Conservation (phyloP, 2,797 vertebrate genomes). For the Liasis olivaceus region DNA sequence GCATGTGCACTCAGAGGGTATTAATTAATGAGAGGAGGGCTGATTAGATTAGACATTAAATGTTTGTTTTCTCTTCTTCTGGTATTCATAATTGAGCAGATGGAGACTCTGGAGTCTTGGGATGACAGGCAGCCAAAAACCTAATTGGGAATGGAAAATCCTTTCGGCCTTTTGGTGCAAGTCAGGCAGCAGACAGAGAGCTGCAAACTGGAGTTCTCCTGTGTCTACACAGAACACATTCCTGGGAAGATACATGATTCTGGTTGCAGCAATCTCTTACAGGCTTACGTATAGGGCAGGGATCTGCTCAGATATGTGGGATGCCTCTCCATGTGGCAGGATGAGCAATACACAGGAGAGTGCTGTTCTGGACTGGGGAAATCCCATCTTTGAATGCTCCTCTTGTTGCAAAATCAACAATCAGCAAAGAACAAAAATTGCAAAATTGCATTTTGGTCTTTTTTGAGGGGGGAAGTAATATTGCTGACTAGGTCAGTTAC, state of each 20-base stretch:
- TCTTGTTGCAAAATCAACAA: background rate
- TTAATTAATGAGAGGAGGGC: constrained; percentile 73
- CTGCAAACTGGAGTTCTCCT: background rate
- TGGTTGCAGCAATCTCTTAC: background rate
- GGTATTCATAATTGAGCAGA: constrained; percentile 64
- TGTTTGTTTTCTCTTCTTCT: constrained; percentile 68
- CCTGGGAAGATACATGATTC: background rate
- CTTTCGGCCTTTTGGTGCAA: constrained; percentile 5
- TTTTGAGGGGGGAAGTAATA: background rate
- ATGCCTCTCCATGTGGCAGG: background rate
- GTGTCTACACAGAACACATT: background rate
- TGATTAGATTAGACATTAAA: constrained; percentile 79
- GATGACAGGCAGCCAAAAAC: constrained; percentile 10
- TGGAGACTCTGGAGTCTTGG: constrained; percentile 42
- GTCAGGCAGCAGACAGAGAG: background rate
- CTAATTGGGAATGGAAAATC: constrained; percentile 37
- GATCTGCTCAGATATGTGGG: background rate
- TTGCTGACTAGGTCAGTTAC: background rate
- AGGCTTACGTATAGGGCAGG: no score
- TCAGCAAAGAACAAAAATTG: background rate
- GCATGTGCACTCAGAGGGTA: constrained; percentile 69
- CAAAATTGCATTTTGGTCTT: background rate
- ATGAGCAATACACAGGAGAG: background rate
- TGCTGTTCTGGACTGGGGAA: background rate
- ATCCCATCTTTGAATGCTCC: background rate